Conservation (phyloP, 2,797 vertebrate species). For the Cynodonichthys magdalenae region DNA sequence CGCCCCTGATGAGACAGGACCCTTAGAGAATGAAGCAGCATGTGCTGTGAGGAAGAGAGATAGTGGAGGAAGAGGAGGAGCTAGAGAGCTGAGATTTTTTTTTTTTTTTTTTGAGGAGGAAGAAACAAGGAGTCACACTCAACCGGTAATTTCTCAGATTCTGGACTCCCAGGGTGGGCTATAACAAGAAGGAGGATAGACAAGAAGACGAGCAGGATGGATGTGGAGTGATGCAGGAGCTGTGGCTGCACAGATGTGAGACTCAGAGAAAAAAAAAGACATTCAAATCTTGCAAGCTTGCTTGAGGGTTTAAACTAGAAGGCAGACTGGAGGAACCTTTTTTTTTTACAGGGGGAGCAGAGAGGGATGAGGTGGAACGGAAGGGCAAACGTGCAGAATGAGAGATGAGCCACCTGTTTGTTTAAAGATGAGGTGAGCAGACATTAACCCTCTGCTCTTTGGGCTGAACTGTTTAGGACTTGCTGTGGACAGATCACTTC, state of each 20-base stretch:
- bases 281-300: slow-evolving; percentile 58
- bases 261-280: slow-evolving; percentile 60
- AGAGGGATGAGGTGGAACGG: slow-evolving; percentile 23
- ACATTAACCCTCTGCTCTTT: slow-evolving; percentile 25
- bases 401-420: slow-evolving; percentile 46
- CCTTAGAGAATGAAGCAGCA: slow-evolving; percentile 35
- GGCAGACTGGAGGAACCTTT: slow-evolving; percentile 15
- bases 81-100: slow-evolving; percentile 33
- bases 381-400: slow-evolving; percentile 55
- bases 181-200: slow-evolving; percentile 27
- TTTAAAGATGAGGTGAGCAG: slow-evolving; percentile 48
- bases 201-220: slow-evolving; percentile 40
- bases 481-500: slow-evolving; percentile 15
- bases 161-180: slow-evolving; percentile 61
- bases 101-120: slow-evolving; percentile 21
- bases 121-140: slow-evolving; percentile 36
- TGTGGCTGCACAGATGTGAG: slow-evolving; percentile 59
- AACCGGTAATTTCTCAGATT: slow-evolving; percentile 47
- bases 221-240: slow-evolving; percentile 48
- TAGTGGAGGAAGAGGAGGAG: slow-evolving; percentile 67
- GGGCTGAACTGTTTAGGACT: slow-evolving; percentile 4
- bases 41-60: slow-evolving; percentile 32
- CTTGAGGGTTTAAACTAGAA: slow-evolving; percentile 38
- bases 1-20: slow-evolving; percentile 57
- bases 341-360: slow-evolving; percentile 19